Percentiles rank a stretch among this genome's conserved stretches.
Evolutionary conservation across 2,888 invertebrate species (phyloP).

Genomic region (Mythimna ferrago): DNA sequence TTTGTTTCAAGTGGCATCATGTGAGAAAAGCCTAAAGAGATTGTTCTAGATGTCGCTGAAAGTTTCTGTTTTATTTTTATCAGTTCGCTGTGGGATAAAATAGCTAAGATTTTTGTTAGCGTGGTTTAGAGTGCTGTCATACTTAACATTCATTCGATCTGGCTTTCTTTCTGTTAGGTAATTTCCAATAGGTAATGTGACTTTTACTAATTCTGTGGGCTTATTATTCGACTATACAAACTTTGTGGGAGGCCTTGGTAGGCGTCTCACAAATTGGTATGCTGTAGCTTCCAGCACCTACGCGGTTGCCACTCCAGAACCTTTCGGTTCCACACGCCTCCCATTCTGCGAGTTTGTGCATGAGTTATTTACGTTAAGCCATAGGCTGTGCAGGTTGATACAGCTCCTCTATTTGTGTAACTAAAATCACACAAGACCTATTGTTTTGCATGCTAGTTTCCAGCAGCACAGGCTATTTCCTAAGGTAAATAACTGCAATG

Average conservation of each 20-base stretch:
- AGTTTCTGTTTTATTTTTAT: conserved; percentile 7
- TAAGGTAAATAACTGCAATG: no score
- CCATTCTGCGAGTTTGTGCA: background rate
- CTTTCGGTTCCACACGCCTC: no score
- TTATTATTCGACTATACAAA: no score
- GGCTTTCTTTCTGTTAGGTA: background rate
- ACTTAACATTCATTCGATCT: background rate
- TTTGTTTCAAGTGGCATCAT: background rate
- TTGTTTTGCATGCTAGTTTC: background rate
- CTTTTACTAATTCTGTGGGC: no score
- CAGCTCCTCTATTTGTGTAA: background rate
- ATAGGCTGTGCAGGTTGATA: background rate
- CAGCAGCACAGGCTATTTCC: background rate
- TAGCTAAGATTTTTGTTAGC: background rate
- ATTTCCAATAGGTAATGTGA: no score
- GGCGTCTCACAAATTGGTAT: no score
- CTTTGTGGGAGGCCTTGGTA: no score
- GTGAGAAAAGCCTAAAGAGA: background rate
- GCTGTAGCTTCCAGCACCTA: no score
- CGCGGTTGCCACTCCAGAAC: no score
- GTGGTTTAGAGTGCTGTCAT: conserved; percentile 6
- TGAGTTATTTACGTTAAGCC: background rate
- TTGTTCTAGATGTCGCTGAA: conserved; percentile 9
- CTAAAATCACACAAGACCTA: background rate
- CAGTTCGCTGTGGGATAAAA: background rate